phyloP scores from a whole-genome alignment of 2,888 invertebrate species.

The Euplagia quadripunctaria region DNA sequence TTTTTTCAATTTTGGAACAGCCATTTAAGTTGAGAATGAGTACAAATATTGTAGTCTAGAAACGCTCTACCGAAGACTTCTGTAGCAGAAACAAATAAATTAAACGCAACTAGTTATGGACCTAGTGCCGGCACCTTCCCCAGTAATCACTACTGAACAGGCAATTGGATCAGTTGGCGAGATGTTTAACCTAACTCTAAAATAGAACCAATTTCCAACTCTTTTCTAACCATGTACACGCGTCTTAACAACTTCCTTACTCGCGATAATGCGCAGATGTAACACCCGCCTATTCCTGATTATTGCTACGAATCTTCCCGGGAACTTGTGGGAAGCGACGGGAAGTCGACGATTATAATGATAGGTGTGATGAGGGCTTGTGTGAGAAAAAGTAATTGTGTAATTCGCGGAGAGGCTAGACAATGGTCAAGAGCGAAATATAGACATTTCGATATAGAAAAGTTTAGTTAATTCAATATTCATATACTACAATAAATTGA shows the following conservation, averaged over 20 bases:
- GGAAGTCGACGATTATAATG: slow-evolving; percentile 77
- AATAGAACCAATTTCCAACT: not conserved
- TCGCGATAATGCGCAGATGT: slow-evolving; percentile 30
- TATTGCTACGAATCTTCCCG: slow-evolving; percentile 30
- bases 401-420: slow-evolving; percentile 30
- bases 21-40: too few species aligned
- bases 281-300: slow-evolving; percentile 23
- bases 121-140: too few species aligned
- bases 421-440: not conserved
- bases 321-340: slow-evolving; percentile 86
- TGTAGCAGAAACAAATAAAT: not conserved
- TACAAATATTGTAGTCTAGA: not conserved
- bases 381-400: slow-evolving; percentile 35
- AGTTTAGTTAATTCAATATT: too few species aligned
- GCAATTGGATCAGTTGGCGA: not conserved
- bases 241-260: slow-evolving; percentile 20
- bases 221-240: slow-evolving; percentile 11
- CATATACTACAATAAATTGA: too few species aligned
- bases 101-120: too few species aligned
- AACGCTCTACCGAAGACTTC: not conserved
- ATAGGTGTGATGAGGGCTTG: slow-evolving; percentile 25
- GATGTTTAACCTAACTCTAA: not conserved
- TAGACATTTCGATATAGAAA: not conserved
- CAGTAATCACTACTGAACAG: not conserved
- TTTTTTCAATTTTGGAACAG: too few species aligned